phyloP scores from a whole-genome alignment of 2,888 invertebrate genomes.

The Lepeophtheirus nordmannii region DNA sequence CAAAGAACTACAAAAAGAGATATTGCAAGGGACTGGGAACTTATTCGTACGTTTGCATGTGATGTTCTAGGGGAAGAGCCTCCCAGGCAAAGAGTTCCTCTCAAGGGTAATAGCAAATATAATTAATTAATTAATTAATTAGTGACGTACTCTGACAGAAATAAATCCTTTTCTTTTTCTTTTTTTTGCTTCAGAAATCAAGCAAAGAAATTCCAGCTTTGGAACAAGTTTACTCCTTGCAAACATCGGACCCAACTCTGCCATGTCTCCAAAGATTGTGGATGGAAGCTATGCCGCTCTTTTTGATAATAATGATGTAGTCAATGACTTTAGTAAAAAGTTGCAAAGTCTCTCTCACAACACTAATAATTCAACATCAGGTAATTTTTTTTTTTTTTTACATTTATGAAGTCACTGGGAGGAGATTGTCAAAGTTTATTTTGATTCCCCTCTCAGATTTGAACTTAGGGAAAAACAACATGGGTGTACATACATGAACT shows the following conservation, averaged over 20 bases:
- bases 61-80: constrained; percentile 31
- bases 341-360: constrained; percentile 32
- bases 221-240: constrained; percentile 82
- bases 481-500: no score
- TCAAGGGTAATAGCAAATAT: constrained; percentile 26
- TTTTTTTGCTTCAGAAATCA: constrained; percentile 46
- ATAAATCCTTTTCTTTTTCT: background rate
- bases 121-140: background rate
- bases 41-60: constrained; percentile 35
- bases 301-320: constrained; percentile 56
- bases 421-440: no score
- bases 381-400: no score
- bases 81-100: constrained; percentile 27
- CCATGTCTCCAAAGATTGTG: constrained; percentile 89
- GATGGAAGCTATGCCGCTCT: constrained; percentile 84
- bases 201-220: constrained; percentile 64
- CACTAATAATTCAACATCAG: no score
- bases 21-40: constrained; percentile 57
- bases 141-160: constrained; percentile 18
- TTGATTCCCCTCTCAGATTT: no score
- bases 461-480: no score
- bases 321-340: constrained; percentile 55
- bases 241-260: constrained; percentile 49
- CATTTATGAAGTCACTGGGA: no score
- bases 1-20: constrained; percentile 48